A percentile compares a stretch with the other conserved stretches of the same genome.
Conservation (phyloP, 2,888 invertebrate genomes). For the Tenthredo amoena region DNA sequence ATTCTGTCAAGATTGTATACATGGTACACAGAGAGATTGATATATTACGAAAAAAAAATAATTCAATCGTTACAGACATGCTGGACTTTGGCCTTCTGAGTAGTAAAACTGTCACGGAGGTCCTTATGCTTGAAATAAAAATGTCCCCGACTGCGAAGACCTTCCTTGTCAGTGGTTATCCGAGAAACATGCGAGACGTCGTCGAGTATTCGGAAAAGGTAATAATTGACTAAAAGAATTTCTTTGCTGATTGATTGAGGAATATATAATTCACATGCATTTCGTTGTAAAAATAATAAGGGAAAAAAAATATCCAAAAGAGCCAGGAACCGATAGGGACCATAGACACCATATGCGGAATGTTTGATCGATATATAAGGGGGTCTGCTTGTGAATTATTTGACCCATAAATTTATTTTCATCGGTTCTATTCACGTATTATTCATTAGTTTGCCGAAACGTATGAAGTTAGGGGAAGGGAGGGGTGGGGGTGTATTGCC, state of each 20-base stretch:
- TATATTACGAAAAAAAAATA: too few species aligned
- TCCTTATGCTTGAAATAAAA: conserved; percentile 95
- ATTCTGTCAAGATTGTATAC: neutral
- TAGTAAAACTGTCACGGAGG: conserved; percentile 93
- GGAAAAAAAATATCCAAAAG: neutral
- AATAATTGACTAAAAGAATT: conserved; percentile 69
- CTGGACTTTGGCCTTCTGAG: conserved; percentile 92
- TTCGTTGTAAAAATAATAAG: neutral
- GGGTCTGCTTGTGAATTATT: neutral
- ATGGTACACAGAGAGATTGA: neutral
- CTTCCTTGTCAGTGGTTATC: conserved; percentile 93
- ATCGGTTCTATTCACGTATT: neutral
- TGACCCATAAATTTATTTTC: neutral
- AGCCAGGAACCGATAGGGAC: conserved; percentile 31
- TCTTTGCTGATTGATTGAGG: neutral
- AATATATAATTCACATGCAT: neutral
- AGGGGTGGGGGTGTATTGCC: conserved; percentile 3
- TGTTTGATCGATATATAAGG: conserved; percentile 37
- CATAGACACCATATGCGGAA: conserved; percentile 27
- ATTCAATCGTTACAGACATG: conserved; percentile 83
- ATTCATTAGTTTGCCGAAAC: neutral
- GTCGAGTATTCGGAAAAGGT: conserved; percentile 96
- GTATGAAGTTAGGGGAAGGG: conserved; percentile 81
- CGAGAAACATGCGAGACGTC: conserved; percentile 94
- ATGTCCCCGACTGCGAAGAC: conserved; percentile 94